phyloP scores from a whole-genome alignment of 2,888 invertebrate genomes.

The Cephus spinipes region DNA sequence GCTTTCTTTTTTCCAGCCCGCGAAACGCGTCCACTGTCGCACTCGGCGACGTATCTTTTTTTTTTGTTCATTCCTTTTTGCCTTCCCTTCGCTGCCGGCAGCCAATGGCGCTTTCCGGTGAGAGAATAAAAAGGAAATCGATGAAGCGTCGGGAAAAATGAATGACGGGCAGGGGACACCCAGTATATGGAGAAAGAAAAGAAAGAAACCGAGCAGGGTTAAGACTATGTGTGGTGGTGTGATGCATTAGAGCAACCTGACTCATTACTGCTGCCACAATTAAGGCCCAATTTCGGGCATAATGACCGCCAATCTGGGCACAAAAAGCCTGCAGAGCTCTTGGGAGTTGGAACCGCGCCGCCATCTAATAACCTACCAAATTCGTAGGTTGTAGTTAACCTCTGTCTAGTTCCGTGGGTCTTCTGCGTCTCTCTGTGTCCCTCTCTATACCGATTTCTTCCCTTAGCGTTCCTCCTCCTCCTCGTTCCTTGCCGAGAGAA shows the following conservation, averaged over 20 bases:
- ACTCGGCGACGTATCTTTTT: neutral
- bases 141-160: neutral
- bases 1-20: neutral
- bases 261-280: slow-evolving; percentile 63
- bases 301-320: slow-evolving; percentile 61
- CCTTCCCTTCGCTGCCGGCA: neutral
- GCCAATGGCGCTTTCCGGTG: neutral
- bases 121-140: neutral
- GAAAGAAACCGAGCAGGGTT: neutral
- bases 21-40: neutral
- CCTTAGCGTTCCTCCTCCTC: neutral
- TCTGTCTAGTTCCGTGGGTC: neutral
- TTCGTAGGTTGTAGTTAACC: slow-evolving; percentile 32
- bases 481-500: neutral
- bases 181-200: slow-evolving; percentile 41
- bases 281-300: slow-evolving; percentile 63
- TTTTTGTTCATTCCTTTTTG: neutral
- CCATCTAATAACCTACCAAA: slow-evolving; percentile 56
- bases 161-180: slow-evolving; percentile 34
- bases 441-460: neutral
- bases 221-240: slow-evolving; percentile 41
- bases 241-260: slow-evolving; percentile 60
- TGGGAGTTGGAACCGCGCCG: slow-evolving; percentile 44
- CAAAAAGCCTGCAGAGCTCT: slow-evolving; percentile 49
- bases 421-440: neutral